Evolutionary conservation across 1,140 invertebrate species (phyloP), one percentile per base, ranked within the genome.

Genomic region (Laupala kohalensis): DNA sequence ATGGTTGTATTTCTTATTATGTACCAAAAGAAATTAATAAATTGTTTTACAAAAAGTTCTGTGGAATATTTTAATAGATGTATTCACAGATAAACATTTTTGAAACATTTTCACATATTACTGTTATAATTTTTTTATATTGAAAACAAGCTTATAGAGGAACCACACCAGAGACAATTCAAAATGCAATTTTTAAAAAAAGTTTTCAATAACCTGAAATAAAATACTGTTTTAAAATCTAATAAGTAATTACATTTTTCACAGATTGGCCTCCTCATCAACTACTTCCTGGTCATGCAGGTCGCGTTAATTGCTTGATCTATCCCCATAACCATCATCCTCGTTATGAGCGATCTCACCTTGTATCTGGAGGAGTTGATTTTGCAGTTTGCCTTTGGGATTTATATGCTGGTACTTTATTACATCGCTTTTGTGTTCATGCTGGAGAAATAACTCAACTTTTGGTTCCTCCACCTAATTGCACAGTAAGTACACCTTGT

Each of bases 381-480:
- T 99, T 99, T 81, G 95, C 96, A 0, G 95, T 99, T 5, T 96
- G 94, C 77, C 83, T 99, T 0, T 99, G 97, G 97, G 97, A 99
- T 80, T 84, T 99, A 70, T 94, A 94, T 76, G 90, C 90, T 64
- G 96, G 96, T 12, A 88, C 87, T 2, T 82, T 97, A 64, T 81
- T 99, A 27, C 95, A 99, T 80, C 87, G 95, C 6, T 99, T 99
- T 83, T 97, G 95, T 78, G 95, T 97, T 3, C 97, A 99, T 81
- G 96, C 95, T 27, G 91, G 91, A 0, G 92, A 94, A 83, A 92
- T 98, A 15, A 92, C 92, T 0, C 94, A 97, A 80, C 82, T 98
- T 0, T 83, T 96, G 28, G 92, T 97, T 5, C 95, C 96, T 23
- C 96, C 96, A 0, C 89, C 91, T 75, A 94, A 92, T 78, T 96